Conservation (phyloP, 2,888 invertebrate genomes). For the Aphodius sticticus region DNA sequence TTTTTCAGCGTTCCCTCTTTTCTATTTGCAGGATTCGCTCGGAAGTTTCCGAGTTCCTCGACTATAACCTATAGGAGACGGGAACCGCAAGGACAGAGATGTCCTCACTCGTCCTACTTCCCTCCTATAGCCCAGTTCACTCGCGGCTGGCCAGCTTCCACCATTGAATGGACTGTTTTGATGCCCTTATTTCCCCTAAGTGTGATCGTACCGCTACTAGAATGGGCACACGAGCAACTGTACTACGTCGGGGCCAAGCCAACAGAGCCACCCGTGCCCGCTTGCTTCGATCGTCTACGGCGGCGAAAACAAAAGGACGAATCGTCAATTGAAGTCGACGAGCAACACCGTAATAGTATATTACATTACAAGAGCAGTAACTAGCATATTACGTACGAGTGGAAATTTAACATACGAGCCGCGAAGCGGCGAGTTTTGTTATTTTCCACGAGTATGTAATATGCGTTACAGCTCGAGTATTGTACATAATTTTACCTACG, state of each 20-base stretch:
- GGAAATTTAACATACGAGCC: no score
- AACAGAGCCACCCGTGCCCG: not conserved
- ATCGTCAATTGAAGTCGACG: not conserved
- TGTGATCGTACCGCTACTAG: slow-evolving; percentile 4
- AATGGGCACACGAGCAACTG: not conserved
- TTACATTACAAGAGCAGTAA: no score
- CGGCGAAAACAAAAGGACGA: not conserved
- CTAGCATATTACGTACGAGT: no score
- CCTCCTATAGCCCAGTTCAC: not conserved
- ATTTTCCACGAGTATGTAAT: no score
- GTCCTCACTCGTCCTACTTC: not conserved
- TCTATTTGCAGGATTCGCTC: not conserved
- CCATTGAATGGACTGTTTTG: not conserved
- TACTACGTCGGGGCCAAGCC: not conserved
- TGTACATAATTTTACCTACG: no score
- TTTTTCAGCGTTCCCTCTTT: not conserved
- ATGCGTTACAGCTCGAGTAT: no score
- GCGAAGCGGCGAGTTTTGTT: no score
- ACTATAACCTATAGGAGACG: not conserved
- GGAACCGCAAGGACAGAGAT: not conserved
- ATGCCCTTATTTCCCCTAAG: slow-evolving; percentile 4
- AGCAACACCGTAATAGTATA: not conserved
- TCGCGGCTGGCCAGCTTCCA: not conserved
- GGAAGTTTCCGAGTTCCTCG: not conserved
- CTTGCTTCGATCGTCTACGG: not conserved